Percentiles rank a stretch among this genome's conserved stretches.
Conservation (phyloP, 64 coral and sea anemone genomes). For the Pocillopora damicornis region DNA sequence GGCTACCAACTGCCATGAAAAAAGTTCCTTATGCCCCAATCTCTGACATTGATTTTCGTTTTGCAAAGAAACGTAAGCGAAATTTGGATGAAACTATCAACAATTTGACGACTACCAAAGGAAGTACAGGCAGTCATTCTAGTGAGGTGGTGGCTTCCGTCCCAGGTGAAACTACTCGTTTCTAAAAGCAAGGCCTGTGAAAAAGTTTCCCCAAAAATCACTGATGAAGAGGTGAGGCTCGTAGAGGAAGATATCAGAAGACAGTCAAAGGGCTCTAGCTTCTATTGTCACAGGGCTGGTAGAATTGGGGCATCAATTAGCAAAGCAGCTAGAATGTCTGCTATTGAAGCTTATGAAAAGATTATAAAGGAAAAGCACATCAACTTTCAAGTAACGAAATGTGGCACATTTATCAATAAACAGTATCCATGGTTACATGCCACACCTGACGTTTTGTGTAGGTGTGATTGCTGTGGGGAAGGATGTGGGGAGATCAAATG, state of each 20-base stretch:
- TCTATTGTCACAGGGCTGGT: constrained; percentile 33
- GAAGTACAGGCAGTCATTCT: background rate
- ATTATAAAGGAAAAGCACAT: constrained; percentile 20
- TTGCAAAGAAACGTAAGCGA: constrained; percentile 35
- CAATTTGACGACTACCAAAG: background rate
- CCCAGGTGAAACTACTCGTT: constrained; percentile 35
- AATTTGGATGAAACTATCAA: constrained; percentile 23
- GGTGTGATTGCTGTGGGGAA: constrained; percentile 56
- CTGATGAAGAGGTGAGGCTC: constrained; percentile 5
- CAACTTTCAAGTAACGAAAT: constrained; percentile 37
- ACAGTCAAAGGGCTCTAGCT: constrained; percentile 15
- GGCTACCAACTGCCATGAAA: background rate
- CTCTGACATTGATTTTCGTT: constrained; percentile 12
- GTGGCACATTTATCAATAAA: constrained; percentile 45
- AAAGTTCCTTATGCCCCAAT: background rate
- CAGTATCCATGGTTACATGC: constrained; percentile 40
- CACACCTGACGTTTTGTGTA: constrained; percentile 51
- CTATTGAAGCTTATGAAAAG: constrained; percentile 18
- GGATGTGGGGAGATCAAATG: constrained; percentile 56
- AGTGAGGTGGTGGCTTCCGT: background rate
- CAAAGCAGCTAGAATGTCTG: background rate
- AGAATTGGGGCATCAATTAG: constrained; percentile 37
- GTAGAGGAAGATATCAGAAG: constrained; percentile 35
- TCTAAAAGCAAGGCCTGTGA: constrained; percentile 8
- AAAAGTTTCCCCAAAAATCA: background rate